phyloP scores from a whole-genome alignment of 64 coral and sea anemone genomes.

The Stichodactyla mertensii region DNA sequence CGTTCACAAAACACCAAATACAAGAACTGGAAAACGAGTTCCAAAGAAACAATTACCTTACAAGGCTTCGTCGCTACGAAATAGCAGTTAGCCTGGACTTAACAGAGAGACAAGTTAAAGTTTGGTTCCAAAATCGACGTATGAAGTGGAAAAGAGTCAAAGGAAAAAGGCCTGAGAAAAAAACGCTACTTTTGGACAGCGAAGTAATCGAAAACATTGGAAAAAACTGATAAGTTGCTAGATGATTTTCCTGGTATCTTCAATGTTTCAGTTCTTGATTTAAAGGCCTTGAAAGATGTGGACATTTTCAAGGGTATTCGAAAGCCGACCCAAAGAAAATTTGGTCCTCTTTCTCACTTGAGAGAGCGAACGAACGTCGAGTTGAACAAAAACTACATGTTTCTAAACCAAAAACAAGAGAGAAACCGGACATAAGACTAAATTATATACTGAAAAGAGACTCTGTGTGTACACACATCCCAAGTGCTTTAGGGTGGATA shows the following conservation, averaged over 20 bases:
- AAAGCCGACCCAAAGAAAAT: too few species aligned
- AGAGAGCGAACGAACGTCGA: not conserved
- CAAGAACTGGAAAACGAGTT: constrained; percentile 73
- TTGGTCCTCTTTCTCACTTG: too few species aligned
- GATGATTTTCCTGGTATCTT: not conserved
- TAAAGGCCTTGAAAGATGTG: not conserved
- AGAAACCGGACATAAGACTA: not conserved
- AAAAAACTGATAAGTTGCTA: not conserved
- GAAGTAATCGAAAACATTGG: not conserved
- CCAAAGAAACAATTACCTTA: constrained; percentile 63
- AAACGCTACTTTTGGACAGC: not conserved
- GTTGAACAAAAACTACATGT: not conserved
- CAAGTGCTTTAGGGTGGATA: not conserved
- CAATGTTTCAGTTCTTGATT: not conserved
- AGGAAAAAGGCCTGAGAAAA: constrained; percentile 54
- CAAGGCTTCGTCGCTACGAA: constrained; percentile 55
- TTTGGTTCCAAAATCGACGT: constrained; percentile 63
- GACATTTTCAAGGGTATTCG: not conserved
- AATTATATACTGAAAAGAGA: not conserved
- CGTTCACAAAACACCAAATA: constrained; percentile 72
- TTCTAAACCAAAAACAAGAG: not conserved
- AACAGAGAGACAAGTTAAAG: constrained; percentile 62
- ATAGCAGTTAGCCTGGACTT: constrained; percentile 59
- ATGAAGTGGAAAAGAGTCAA: constrained; percentile 73
- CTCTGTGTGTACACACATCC: not conserved